Evolutionary conservation across 2,888 invertebrate species (phyloP).

Genomic region (Phengaris alcon): DNA sequence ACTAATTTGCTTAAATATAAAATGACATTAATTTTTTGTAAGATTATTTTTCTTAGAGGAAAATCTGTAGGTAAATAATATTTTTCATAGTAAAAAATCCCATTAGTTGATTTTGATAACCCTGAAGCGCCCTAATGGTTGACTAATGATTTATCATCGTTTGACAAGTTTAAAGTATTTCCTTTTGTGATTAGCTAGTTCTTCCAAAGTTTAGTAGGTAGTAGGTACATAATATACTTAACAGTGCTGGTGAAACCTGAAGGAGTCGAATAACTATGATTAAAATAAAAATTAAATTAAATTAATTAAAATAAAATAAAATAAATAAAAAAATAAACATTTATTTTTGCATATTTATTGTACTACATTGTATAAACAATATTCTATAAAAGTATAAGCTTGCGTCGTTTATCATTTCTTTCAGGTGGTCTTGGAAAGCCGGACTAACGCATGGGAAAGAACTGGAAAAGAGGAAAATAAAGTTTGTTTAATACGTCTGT

Average conservation of each 20-base stretch:
- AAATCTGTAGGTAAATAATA: neutral
- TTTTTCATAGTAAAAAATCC: neutral
- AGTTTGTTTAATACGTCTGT: no score
- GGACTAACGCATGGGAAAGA: constrained; percentile 7
- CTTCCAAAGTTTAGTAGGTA: no score
- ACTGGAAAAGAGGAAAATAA: constrained; percentile 13
- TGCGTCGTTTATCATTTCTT: neutral
- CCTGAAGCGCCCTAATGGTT: neutral
- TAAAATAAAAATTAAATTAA: no score
- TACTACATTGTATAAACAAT: neutral
- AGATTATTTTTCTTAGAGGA: neutral
- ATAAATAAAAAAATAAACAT: no score
- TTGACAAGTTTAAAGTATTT: neutral
- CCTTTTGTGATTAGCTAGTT: neutral
- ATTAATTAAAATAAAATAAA: no score
- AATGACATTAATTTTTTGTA: neutral
- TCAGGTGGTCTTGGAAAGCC: neutral
- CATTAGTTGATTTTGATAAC: neutral
- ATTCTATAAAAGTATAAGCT: neutral
- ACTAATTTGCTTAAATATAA: neutral
- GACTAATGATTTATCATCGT: neutral
- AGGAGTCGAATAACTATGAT: no score
- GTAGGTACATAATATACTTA: no score
- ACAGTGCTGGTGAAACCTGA: no score
- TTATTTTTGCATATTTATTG: neutral